These are phyloP conservation scores for Lasioglossum figueresi DNA, from an alignment of 2,888 invertebrate species.

Conservation along the genomic window DNA sequence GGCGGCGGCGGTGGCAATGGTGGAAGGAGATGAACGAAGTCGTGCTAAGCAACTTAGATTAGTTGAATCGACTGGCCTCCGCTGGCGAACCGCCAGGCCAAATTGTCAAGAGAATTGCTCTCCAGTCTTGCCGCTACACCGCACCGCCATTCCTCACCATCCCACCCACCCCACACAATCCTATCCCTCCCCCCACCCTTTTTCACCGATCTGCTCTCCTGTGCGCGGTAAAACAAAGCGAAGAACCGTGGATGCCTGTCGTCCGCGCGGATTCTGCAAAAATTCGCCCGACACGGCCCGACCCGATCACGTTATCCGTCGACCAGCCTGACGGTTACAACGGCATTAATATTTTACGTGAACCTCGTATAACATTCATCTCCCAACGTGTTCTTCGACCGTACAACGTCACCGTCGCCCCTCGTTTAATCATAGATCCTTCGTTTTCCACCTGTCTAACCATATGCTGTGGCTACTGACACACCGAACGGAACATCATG, in stretches of 20 bases:
- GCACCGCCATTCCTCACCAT: slow-evolving; percentile 54
- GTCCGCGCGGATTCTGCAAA: slow-evolving; percentile 25
- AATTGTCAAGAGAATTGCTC: slow-evolving; percentile 80
- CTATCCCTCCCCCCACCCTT: slow-evolving; percentile 44
- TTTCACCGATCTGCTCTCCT: slow-evolving; percentile 58
- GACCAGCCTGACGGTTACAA: background rate
- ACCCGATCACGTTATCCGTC: background rate
- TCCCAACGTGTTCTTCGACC: background rate
- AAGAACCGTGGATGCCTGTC: slow-evolving; percentile 27
- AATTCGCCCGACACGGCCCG: slow-evolving; percentile 15
- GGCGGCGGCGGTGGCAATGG: slow-evolving; percentile 53
- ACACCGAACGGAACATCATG: background rate
- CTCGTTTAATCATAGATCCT: background rate
- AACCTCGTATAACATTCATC: background rate
- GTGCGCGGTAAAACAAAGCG: slow-evolving; percentile 62
- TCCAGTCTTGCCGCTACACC: slow-evolving; percentile 63
- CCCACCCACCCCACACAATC: slow-evolving; percentile 49
- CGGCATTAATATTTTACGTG: background rate
- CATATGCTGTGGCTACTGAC: background rate
- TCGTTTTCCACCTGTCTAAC: background rate
- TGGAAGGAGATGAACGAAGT: slow-evolving; percentile 73
- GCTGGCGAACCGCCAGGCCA: slow-evolving; percentile 80
- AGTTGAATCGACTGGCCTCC: slow-evolving; percentile 81
- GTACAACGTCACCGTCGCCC: background rate
- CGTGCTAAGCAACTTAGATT: slow-evolving; percentile 82